phyloP scores from a whole-genome alignment of 35 echinoderm and acorn worm species.

The Heliocidaris erythrogramma region DNA sequence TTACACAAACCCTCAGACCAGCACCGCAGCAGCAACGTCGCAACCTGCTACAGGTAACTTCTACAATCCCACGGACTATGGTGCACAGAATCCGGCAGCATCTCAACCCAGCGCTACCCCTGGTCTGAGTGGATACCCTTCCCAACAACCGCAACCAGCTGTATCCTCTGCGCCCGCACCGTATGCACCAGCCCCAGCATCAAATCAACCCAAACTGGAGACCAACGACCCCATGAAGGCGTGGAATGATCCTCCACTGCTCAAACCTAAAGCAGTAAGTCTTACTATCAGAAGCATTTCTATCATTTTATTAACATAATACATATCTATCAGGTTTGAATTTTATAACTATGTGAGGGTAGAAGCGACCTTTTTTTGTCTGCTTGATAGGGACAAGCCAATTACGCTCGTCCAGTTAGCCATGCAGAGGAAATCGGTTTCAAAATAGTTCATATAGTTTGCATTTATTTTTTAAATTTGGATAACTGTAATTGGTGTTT shows the following conservation, averaged over 20 bases:
- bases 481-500: too few species aligned
- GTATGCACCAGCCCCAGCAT: conserved; percentile 31
- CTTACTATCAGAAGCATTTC: background rate
- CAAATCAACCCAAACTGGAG: background rate
- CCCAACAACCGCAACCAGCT: background rate
- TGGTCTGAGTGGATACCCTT: background rate
- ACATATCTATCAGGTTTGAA: too few species aligned
- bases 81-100: conserved; percentile 6
- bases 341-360: too few species aligned
- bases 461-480: too few species aligned
- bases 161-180: conserved; percentile 34
- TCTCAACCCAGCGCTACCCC: conserved; percentile 33
- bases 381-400: too few species aligned
- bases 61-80: conserved; percentile 58
- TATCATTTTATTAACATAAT: too few species aligned
- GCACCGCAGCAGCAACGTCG: background rate
- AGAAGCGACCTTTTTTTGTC: too few species aligned
- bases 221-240: conserved; percentile 46
- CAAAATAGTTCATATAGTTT: too few species aligned
- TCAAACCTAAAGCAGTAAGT: conserved; percentile 87
- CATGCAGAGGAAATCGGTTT: too few species aligned
- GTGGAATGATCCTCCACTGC: conserved; percentile 92
- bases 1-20: background rate
- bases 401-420: too few species aligned
- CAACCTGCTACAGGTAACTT: conserved; percentile 44